Conservation (phyloP, 1,140 invertebrate species). For the Physella acuta region DNA sequence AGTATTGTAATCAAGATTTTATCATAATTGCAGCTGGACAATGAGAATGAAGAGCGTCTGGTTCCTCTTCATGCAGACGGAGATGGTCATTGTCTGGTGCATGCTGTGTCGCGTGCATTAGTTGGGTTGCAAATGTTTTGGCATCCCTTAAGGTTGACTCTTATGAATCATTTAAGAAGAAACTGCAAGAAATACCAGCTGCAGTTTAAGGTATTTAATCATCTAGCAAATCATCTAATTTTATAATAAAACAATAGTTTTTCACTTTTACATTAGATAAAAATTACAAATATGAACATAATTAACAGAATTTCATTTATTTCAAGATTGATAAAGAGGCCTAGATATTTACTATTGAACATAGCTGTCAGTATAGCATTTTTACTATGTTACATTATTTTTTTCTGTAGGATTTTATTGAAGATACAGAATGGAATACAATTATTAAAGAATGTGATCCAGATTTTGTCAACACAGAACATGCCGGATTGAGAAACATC, state of each 20-base stretch:
- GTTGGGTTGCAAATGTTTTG: conserved; percentile 64
- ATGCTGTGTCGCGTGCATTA: conserved; percentile 62
- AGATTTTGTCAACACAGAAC: conserved; percentile 58
- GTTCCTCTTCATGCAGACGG: conserved; percentile 64
- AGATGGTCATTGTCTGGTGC: conserved; percentile 64
- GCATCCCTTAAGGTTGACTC: conserved; percentile 61
- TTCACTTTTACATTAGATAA: no score
- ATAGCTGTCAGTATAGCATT: no score
- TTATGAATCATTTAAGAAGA: conserved; percentile 58
- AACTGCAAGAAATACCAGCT: conserved; percentile 60
- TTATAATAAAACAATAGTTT: no score
- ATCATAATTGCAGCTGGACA: no score
- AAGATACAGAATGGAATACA: conserved; percentile 59
- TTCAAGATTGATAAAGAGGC: no score
- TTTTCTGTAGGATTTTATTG: conserved; percentile 57
- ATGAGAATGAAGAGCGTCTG: conserved; percentile 58
- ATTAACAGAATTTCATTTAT: no score
- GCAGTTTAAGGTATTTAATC: no score
- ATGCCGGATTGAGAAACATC: conserved; percentile 62
- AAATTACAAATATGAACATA: no score
- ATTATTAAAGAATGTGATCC: conserved; percentile 64
- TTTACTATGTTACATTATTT: no score
- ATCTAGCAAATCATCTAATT: no score
- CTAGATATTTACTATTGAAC: no score
- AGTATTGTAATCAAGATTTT: no score